Base-by-base conservation (phyloP, 2,797 vertebrate species). In the Parambassis ranga region DNA sequence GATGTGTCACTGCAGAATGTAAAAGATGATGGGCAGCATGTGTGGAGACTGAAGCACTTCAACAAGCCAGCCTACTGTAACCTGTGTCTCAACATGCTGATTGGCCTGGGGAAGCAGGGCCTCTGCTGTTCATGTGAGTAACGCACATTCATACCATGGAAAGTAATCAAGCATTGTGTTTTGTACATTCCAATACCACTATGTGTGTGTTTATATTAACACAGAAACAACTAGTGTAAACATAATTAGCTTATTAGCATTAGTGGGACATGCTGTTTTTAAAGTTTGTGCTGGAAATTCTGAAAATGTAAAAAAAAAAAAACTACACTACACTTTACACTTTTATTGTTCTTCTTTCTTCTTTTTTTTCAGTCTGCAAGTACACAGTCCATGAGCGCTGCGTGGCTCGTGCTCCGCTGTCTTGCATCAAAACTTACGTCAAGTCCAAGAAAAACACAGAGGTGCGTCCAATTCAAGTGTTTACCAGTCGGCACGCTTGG, bases 21-120 rank as follows among this genome's bases (percentile, higher is more conserved):
- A 14, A 98, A 97, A 76, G 96, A 97, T 61, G 96, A 98, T 6
- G 95, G 96, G 23, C 96, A 98, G 62, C 96, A 98, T 4, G 95
- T 98, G 82, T 98, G 96, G 96, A 88, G 95, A 55, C 92, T 98
- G 87, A 98, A 98, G 74, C 96, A 98, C 86, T 98, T 98, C 86
- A 98, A 96, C 91, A 98, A 98, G 67, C 96, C 96, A 20, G 96
- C 96, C 27, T 98, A 98, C 90, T 98, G 96, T 65, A 98, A 97
- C 85, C 94, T 98, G 71, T 98, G 96, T 75, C 89, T 96, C 81
- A 98, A 96, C 87, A 97, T 98, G 95, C 87, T 98, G 30, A 95
- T 98, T 0, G 96, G 96, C 2, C 92, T 98, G 69, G 95, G 96
- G 24, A 98, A 98, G 80, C 96, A 98, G 84, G 96, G 96, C n/a